Percentiles rank a stretch among this genome's conserved stretches.
phyloP scores from a whole-genome alignment of 2,888 invertebrate species.

The Embidobia sp. region DNA sequence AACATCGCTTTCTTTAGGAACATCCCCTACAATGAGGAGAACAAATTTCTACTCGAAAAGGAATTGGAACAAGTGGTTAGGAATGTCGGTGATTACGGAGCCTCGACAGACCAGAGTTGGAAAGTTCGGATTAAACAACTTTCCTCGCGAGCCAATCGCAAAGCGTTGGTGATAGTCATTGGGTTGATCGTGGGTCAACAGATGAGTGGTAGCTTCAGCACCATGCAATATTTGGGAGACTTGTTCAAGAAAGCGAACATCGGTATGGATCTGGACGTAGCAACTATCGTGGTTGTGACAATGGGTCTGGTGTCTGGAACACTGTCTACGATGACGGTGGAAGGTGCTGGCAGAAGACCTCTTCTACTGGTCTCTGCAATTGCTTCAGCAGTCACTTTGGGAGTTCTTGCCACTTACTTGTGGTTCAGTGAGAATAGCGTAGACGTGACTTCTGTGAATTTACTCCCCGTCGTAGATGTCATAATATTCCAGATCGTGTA shows the following conservation, averaged over 20 bases:
- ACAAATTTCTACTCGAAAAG: conserved; percentile 30
- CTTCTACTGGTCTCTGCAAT: conserved; percentile 82
- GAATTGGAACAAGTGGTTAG: conserved; percentile 68
- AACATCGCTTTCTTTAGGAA: conserved; percentile 76
- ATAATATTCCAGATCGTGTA: conserved; percentile 76
- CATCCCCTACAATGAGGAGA: conserved; percentile 61
- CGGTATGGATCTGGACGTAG: conserved; percentile 74
- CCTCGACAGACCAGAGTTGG: conserved; percentile 65
- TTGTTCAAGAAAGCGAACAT: conserved; percentile 72
- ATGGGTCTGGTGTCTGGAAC: conserved; percentile 81
- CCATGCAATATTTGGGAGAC: conserved; percentile 77
- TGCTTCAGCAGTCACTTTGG: conserved; percentile 74
- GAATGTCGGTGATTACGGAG: conserved; percentile 68
- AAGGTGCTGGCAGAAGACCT: conserved; percentile 82
- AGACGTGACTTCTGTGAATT: conserved; percentile 71
- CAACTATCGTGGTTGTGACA: conserved; percentile 82
- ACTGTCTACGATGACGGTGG: conserved; percentile 78
- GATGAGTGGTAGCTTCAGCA: conserved; percentile 78
- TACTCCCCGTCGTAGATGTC: conserved; percentile 75
- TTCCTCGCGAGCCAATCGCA: conserved; percentile 70
- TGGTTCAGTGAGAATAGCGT: conserved; percentile 53
- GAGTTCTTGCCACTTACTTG: conserved; percentile 74
- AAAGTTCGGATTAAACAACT: conserved; percentile 65
- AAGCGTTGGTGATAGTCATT: conserved; percentile 75
- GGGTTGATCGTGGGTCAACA: conserved; percentile 78